phyloP scores from a whole-genome alignment of 1,140 invertebrate species.

The Cotesia chilonis region DNA sequence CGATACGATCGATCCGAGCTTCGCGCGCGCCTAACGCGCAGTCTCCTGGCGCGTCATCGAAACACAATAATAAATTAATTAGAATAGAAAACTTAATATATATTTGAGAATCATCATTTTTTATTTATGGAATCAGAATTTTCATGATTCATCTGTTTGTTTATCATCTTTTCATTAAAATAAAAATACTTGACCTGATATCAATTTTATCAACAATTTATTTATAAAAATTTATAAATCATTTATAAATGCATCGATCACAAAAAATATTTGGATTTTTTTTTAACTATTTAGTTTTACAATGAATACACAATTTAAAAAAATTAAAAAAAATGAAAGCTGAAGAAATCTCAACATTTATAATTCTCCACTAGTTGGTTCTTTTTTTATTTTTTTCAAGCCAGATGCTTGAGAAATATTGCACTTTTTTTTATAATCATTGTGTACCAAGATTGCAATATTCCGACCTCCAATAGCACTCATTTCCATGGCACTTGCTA shows the following conservation, averaged over 20 bases:
- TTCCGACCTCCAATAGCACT: constrained; percentile 73
- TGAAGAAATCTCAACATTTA: neutral
- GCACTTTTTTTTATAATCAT: constrained; percentile 45
- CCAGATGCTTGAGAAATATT: neutral
- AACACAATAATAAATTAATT: constrained; percentile 23
- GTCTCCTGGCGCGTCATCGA: constrained; percentile 9
- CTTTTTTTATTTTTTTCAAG: constrained; percentile 11
- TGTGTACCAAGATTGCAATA: constrained; percentile 69
- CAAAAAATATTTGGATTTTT: no score
- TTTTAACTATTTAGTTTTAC: no score
- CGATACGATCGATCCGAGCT: constrained; percentile 42
- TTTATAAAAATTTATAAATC: no score
- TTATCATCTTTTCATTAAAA: no score
- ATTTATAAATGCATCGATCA: no score
- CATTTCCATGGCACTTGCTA: constrained; percentile 80
- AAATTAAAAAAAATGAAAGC: no score
- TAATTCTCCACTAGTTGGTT: neutral
- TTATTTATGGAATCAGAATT: neutral
- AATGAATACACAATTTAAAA: no score
- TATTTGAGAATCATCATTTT: constrained; percentile 17
- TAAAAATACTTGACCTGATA: no score
- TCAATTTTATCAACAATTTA: no score
- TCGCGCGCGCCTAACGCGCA: constrained; percentile 34
- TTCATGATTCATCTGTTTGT: no score
- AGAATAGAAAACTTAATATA: constrained; percentile 10